Evolutionary conservation across 30 jellyfish, hydroid and myxozoan genomes (phyloP).

Genomic region (Turritopsis dohrnii): DNA sequence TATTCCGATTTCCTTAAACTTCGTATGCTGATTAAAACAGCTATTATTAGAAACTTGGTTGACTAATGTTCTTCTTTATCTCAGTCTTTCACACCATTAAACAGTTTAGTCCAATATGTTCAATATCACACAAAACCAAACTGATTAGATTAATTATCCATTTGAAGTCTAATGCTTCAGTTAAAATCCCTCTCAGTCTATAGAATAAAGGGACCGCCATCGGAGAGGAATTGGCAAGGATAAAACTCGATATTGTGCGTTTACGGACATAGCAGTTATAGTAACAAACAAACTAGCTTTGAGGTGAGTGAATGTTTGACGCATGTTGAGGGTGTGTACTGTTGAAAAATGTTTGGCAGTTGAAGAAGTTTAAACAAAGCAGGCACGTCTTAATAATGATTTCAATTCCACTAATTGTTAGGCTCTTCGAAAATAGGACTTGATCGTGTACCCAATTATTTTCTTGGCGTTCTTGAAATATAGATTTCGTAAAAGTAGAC

Average conservation of each 20-base stretch:
- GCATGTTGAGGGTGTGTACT: background rate
- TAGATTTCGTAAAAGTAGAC: no score
- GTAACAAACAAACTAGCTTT: background rate
- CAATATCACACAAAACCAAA: background rate
- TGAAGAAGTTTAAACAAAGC: no score
- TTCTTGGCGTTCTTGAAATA: no score
- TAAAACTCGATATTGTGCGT: background rate
- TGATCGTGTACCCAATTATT: no score
- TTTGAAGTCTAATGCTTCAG: background rate
- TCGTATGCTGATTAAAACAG: no score
- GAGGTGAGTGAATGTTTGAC: background rate
- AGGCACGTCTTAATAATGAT: no score
- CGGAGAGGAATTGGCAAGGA: background rate
- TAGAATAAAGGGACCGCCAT: background rate
- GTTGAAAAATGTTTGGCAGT: no score
- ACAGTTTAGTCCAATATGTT: background rate
- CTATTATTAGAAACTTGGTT: background rate
- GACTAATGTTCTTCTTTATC: background rate
- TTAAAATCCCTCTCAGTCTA: background rate
- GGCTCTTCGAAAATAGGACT: no score
- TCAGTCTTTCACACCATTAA: background rate
- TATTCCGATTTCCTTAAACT: no score
- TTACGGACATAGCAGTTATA: background rate
- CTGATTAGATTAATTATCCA: background rate
- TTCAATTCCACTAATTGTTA: no score